Percentiles rank a stretch among this genome's conserved stretches.
phyloP scores from a whole-genome alignment of 2,797 vertebrate species.

The Monodelphis domestica region DNA sequence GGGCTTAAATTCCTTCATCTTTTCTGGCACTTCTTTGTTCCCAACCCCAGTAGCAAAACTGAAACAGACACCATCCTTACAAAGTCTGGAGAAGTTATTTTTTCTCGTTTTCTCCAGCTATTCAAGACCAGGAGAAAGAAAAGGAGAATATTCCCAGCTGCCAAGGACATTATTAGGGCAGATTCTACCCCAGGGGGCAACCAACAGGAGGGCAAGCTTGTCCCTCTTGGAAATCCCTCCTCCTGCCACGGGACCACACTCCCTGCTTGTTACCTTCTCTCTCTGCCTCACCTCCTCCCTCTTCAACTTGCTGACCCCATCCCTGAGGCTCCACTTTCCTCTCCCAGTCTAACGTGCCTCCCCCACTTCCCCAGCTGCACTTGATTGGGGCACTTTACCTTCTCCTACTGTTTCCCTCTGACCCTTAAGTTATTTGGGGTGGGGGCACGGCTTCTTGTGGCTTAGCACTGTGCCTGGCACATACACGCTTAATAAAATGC shows the following conservation, averaged over 20 bases:
- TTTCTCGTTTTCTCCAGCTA: neutral
- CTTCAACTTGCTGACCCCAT: neutral
- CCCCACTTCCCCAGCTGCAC: neutral
- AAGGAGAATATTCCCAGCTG: neutral
- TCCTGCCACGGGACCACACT: neutral
- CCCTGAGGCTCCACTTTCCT: neutral
- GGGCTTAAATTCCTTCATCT: neutral
- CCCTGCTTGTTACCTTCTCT: neutral
- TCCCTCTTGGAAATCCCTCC: neutral
- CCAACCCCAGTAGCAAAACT: neutral
- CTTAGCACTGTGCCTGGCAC: neutral
- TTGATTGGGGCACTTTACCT: neutral
- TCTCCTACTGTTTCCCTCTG: neutral
- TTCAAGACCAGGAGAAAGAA: neutral
- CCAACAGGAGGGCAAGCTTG: neutral
- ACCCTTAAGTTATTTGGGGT: neutral
- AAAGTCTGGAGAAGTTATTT: neutral
- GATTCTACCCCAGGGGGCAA: neutral
- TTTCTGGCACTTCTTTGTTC: neutral
- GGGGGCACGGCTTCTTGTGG: neutral
- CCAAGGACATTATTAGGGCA: neutral
- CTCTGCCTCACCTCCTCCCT: rapidly evolving
- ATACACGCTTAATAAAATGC: rapidly evolving
- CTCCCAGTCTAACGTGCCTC: neutral
- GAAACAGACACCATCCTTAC: neutral